Conservation (phyloP, 1,140 invertebrate genomes). For the Latrodectus geometricus region DNA sequence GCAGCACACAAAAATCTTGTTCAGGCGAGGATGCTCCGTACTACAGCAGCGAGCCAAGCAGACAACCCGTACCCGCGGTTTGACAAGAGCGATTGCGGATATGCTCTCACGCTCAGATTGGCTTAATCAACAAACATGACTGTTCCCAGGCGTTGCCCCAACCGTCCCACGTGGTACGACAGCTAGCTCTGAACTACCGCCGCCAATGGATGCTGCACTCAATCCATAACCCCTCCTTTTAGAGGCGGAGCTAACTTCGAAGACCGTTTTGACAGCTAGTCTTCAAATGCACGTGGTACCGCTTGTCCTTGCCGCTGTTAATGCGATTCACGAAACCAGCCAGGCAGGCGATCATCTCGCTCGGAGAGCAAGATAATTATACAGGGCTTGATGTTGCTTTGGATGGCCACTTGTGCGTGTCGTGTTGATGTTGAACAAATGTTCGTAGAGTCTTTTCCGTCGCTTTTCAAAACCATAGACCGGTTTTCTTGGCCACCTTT, state of each 20-base stretch:
- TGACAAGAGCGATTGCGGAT: slow-evolving; percentile 64
- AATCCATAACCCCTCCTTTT: slow-evolving; percentile 29
- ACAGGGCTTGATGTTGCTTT: slow-evolving; percentile 63
- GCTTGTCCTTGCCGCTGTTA: slow-evolving; percentile 54
- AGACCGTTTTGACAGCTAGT: slow-evolving; percentile 62
- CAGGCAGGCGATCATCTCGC: slow-evolving; percentile 58
- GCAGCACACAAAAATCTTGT: slow-evolving; percentile 51
- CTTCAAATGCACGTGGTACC: slow-evolving; percentile 64
- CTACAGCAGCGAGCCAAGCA: slow-evolving; percentile 20
- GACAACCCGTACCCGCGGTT: slow-evolving; percentile 61
- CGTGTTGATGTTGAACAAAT: slow-evolving; percentile 65
- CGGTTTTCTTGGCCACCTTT: slow-evolving; percentile 43
- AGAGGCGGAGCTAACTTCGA: slow-evolving; percentile 18
- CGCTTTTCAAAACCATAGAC: slow-evolving; percentile 19
- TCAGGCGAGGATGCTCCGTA: slow-evolving; percentile 43
- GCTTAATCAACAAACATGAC: slow-evolving; percentile 67
- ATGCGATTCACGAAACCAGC: slow-evolving; percentile 59
- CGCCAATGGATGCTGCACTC: slow-evolving; percentile 32
- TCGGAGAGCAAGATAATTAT: slow-evolving; percentile 64
- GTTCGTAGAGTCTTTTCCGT: slow-evolving; percentile 47
- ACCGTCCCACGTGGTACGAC: slow-evolving; percentile 66
- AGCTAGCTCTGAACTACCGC: slow-evolving; percentile 61
- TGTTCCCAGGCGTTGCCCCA: slow-evolving; percentile 63
- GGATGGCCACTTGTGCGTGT: slow-evolving; percentile 65
- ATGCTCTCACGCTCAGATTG: slow-evolving; percentile 67